These are phyloP conservation scores for Pyrgilauda ruficollis DNA, from an alignment of 2,113 vertebrate genomes.

Conservation along the genomic window DNA sequence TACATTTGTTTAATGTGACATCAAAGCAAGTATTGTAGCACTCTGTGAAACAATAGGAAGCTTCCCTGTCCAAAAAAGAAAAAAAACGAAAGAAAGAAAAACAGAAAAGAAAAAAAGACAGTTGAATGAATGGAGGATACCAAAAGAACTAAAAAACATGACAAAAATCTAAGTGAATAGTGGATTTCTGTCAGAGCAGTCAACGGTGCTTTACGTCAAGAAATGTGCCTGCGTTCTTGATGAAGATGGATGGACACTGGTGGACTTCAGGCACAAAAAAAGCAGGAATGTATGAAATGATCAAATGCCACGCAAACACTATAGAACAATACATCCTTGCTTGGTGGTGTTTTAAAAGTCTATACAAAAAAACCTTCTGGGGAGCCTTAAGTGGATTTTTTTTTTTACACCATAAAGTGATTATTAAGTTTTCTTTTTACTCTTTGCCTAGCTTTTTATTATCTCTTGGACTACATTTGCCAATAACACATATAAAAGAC, in stretches of 20 bases:
- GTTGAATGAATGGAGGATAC: conserved; percentile 64
- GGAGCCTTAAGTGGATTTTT: conserved; percentile 81
- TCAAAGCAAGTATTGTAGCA: conserved; percentile 83
- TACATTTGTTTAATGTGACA: conserved; percentile 81
- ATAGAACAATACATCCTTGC: conserved; percentile 66
- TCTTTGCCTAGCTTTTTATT: conserved; percentile 77
- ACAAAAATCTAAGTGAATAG: conserved; percentile 49
- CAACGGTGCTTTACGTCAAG: conserved; percentile 75
- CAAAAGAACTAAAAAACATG: conserved; percentile 63
- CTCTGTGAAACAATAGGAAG: conserved; percentile 73
- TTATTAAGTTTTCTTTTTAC: conserved; percentile 81
- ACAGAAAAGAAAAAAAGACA: conserved; percentile 36
- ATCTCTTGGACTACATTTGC: conserved; percentile 76
- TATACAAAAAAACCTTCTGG: conserved; percentile 75
- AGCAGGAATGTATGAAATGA: conserved; percentile 68
- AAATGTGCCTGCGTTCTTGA: conserved; percentile 67
- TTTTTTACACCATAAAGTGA: conserved; percentile 81
- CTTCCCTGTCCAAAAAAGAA: conserved; percentile 72
- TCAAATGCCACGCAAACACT: conserved; percentile 65
- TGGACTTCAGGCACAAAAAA: conserved; percentile 63
- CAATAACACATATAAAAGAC: conserved; percentile 72
- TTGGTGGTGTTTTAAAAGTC: conserved; percentile 72
- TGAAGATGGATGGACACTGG: conserved; percentile 61
- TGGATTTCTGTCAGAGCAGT: conserved; percentile 64
- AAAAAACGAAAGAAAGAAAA: conserved; percentile 32